Conservation (phyloP, 2,888 invertebrate genomes). For the Caenorhabditis imperialis region DNA sequence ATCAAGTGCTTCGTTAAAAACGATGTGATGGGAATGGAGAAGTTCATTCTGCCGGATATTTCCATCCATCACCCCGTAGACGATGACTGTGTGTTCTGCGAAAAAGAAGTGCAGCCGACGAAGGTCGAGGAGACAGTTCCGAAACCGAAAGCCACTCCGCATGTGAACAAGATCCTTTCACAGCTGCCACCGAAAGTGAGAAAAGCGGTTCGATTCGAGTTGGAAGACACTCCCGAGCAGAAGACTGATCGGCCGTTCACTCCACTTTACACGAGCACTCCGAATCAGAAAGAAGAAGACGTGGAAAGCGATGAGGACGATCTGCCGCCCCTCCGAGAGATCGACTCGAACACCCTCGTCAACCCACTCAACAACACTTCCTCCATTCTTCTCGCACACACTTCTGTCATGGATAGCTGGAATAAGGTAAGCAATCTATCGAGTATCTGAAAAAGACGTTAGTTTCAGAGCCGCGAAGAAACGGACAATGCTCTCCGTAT, state of each 20-base stretch:
- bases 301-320: slow-evolving; percentile 17
- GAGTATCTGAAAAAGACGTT: not conserved
- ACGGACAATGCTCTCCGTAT: slow-evolving; percentile 6
- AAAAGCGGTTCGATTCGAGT: slow-evolving; percentile 32
- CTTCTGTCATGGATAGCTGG: slow-evolving; percentile 14
- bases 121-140: not conserved
- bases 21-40: slow-evolving; percentile 20
- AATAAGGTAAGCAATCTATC: slow-evolving; percentile 8
- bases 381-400: slow-evolving; percentile 21
- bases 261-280: slow-evolving; percentile 32
- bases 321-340: slow-evolving; percentile 12
- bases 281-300: slow-evolving; percentile 4
- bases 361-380: slow-evolving; percentile 29
- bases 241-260: slow-evolving; percentile 23
- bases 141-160: slow-evolving; percentile 10
- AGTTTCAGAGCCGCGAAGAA: slow-evolving; percentile 25
- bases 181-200: slow-evolving; percentile 10
- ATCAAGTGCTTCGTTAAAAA: slow-evolving; percentile 26
- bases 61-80: not conserved
- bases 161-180: slow-evolving; percentile 11
- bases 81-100: slow-evolving; percentile 1
- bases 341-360: slow-evolving; percentile 30
- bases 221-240: slow-evolving; percentile 33
- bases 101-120: no score
- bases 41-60: slow-evolving; percentile 6